phyloP scores from a whole-genome alignment of 2,113 vertebrate species.

The Meleagris gallopavo region DNA sequence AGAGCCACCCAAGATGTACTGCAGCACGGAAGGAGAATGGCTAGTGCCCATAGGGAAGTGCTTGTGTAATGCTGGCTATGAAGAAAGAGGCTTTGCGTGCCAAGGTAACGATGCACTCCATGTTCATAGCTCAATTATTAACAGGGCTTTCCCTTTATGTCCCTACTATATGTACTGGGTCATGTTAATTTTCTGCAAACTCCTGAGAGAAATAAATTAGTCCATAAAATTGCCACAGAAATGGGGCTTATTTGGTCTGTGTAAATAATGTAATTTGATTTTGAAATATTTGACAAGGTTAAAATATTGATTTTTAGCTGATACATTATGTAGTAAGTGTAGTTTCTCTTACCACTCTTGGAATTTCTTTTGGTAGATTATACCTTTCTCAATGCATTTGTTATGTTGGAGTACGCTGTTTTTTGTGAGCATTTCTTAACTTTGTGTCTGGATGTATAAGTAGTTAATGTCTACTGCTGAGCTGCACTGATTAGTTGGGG shows the following conservation, averaged over 20 bases:
- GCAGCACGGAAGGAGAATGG: constrained; percentile 98
- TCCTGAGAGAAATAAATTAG: background rate
- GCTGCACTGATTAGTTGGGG: background rate
- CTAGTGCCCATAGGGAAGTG: constrained; percentile 99
- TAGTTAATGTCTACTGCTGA: background rate
- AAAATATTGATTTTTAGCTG: background rate
- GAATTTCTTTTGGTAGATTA: background rate
- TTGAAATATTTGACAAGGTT: background rate
- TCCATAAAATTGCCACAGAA: background rate
- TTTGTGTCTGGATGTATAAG: background rate
- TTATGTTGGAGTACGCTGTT: background rate
- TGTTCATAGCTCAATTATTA: background rate
- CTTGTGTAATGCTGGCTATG: constrained; percentile 91
- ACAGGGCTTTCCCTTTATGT: background rate
- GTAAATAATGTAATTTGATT: background rate
- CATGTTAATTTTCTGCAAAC: background rate
- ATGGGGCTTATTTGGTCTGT: background rate
- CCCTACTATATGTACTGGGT: background rate
- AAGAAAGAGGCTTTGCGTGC: constrained; percentile 90
- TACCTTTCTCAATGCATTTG: background rate
- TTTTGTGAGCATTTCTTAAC: background rate
- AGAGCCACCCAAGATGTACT: constrained; percentile 97
- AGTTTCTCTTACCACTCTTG: background rate
- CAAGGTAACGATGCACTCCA: constrained; percentile 86
- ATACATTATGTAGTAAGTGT: background rate